Base-by-base conservation (phyloP, 1,140 invertebrate genomes). In the Trachymyrmex septentrionalis region DNA sequence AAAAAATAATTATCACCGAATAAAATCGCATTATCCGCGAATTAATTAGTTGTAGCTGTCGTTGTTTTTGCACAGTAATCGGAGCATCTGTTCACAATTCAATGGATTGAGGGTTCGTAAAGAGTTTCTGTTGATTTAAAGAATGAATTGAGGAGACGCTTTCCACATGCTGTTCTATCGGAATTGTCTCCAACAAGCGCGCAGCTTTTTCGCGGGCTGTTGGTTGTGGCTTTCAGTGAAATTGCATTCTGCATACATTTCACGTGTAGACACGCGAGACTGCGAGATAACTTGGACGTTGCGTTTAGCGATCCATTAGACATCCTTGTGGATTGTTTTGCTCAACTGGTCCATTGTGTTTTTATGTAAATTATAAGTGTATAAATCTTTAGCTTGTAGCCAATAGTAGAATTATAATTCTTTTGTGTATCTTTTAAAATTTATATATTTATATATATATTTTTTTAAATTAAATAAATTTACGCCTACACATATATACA, bases 221-320 rank as follows among this genome's bases (percentile, higher is more conserved):
- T 50, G 78, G 48, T 50, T 81, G 66, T 67, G 78, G 78, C 78
- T 81, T 81, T 81, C 78, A 81, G 34, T n/a, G 34, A 81, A 81
- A 81, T 81, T 81, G 78, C 78, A 71, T 81, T 81, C 50, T 81
- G 78, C 78, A 81, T 81, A 81, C 50, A 81, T 81, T 81, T 71
- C 7, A 57, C 50, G 66, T 71, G 78, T 81, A 81, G 78, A 81
- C 44, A 50, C 21, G 30, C 10, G 6, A 55, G 34, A 38, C 30
- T 34, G n/a, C 4, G 4, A 71, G 30, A 71, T 71, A 81, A 38
- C 16, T 81, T 27, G 66, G 16, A 81, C 50, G 21, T 57, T 55
- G 64, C 21, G 50, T 21, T 81, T 81, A 81, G 48, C 64, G 64
- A 81, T 81, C 66, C 66, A 81, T 81, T 71, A 81, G 64, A 59